Base-by-base conservation (phyloP, 1,140 invertebrate species). In the Helicorthomorpha holstii region DNA sequence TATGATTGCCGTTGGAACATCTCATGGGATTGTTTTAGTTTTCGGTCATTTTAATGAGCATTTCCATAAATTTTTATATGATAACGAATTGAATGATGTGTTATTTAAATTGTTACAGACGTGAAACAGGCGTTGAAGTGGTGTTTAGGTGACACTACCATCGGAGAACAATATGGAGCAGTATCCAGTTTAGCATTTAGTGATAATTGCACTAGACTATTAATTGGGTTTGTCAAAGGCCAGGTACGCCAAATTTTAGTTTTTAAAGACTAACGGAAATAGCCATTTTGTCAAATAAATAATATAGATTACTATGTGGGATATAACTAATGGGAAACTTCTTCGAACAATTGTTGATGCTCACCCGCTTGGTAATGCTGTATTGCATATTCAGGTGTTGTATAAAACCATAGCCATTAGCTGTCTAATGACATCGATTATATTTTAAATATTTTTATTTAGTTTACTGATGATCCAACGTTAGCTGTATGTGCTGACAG, bases 401-500 rank as follows among this genome's bases (percentile, higher is more conserved):
- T 21, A 38, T 14, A 38, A 27, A 27, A n/a, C 14, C 4, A 16
- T 47, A 24, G 10, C 24, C 12, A 41, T 46, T 3, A 16, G 16
- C 43, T 48, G 19, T 48, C 10, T 49, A 56, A 1, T 25, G 16
- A 14, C 42, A 50, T 58, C 47, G 23, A 29, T 45, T 42, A 55
- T 48, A 19, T 25, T 14, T 48, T 50, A 56, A 46, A 41, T 57
- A 51, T 50, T 57, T 34, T 7, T 34, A 16, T 68, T 34, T 59
- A 81, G 79, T 85, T 83, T 62, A 82, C 82, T 65, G 82, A 85
- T 69, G 76, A 74, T 54, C 74, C 77, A 27, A 79, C 78, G 3
- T 64, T 88, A 48, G 86, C 85, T 3, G 67, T 96, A 16, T 86
- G 88, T 47, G 83, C 87, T 22, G 93, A 98, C 66, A 94, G 87